Percentiles rank a stretch among this genome's conserved stretches.
These are phyloP conservation scores for Chaenodraco wilsoni DNA, from an alignment of 2,797 vertebrate genomes.

Conservation along the genomic window DNA sequence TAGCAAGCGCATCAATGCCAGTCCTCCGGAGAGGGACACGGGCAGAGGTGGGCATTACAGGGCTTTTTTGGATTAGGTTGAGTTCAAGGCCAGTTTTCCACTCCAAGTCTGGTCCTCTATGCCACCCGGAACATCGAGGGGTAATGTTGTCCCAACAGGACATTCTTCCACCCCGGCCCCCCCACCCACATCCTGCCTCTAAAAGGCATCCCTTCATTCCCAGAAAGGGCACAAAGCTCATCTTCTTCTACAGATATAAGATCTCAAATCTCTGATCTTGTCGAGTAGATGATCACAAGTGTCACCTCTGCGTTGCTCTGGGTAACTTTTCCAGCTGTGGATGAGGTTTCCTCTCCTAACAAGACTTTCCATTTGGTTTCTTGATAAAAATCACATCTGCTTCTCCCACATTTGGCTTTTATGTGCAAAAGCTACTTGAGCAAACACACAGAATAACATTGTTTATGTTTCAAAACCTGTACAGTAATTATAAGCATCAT, in stretches of 20 bases:
- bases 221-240: conserved; percentile 68
- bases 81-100: conserved; percentile 79
- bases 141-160: conserved; percentile 78
- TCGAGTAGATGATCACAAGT: conserved; percentile 15
- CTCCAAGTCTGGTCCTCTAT: conserved; percentile 79
- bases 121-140: conserved; percentile 64
- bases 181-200: conserved; percentile 49
- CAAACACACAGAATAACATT: conserved; percentile 34
- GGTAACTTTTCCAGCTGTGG: conserved; percentile 2
- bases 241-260: conserved; percentile 37
- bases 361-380: conserved; percentile 52
- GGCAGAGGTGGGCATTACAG: conserved; percentile 71
- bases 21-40: conserved; percentile 55
- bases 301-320: conserved; percentile 12
- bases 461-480: conserved; percentile 22
- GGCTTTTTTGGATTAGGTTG: conserved; percentile 77
- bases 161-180: conserved; percentile 61
- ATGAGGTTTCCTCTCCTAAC: conserved; percentile 29
- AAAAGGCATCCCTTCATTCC: conserved; percentile 61
- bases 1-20: conserved; percentile 62
- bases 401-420: conserved; percentile 66
- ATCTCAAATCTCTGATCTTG: conserved; percentile 43
- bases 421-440: conserved; percentile 63
- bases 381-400: conserved; percentile 9
- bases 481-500: conserved; percentile 43